Percentiles rank a stretch among this genome's conserved stretches.
Evolutionary conservation across 2,888 invertebrate genomes (phyloP).

Genomic region (Euzophera pinguis): DNA sequence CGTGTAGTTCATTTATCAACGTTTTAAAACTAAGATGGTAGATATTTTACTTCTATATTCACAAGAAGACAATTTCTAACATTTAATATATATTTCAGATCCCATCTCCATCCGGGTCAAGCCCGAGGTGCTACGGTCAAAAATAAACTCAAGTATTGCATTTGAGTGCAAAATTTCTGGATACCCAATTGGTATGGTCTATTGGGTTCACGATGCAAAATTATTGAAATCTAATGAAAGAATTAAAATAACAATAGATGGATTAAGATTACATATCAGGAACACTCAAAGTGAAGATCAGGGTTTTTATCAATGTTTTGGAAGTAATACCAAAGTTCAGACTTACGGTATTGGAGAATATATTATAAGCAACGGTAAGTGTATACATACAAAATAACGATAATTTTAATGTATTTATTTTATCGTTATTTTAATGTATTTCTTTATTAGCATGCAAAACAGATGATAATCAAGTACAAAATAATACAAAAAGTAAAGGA

Average conservation of each 20-base stretch:
- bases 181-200: conserved; percentile 88
- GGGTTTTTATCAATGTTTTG: conserved; percentile 96
- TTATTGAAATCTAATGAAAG: conserved; percentile 81
- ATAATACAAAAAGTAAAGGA: too few species aligned
- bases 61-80: conserved; percentile 7
- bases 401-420: too few species aligned
- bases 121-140: conserved; percentile 88
- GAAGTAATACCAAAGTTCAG: conserved; percentile 90
- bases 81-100: conserved; percentile 68
- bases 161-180: conserved; percentile 94
- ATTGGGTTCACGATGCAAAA: conserved; percentile 90
- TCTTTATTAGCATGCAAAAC: too few species aligned
- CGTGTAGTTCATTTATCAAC: too few species aligned
- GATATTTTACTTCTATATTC: conserved; percentile 6
- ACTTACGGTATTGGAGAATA: conserved; percentile 90
- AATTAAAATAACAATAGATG: conserved; percentile 73
- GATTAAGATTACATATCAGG: conserved; percentile 79
- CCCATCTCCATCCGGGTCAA: conserved; percentile 89
- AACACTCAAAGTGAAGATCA: conserved; percentile 89
- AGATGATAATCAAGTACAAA: too few species aligned
- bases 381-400: too few species aligned
- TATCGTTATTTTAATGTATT: too few species aligned
- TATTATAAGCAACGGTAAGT: conserved; percentile 85
- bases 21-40: too few species aligned
- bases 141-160: conserved; percentile 89